Conservation (phyloP, 2,888 invertebrate genomes). For the Tromatobia lineatoria region DNA sequence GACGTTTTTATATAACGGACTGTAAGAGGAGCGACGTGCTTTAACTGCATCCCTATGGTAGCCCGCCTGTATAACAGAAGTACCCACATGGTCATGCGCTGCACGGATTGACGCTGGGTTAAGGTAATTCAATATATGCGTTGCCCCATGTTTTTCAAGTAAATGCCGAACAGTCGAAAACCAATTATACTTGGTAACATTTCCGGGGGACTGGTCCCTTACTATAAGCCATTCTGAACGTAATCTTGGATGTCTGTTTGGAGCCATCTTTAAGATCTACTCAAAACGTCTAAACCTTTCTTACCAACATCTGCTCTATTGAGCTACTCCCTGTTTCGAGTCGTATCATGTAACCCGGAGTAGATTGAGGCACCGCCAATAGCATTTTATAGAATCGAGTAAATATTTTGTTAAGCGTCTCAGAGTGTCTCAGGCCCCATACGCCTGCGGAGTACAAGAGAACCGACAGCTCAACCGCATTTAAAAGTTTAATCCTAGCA, state of each 20-base stretch:
- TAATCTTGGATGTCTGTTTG: constrained; percentile 5
- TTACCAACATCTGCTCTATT: background rate
- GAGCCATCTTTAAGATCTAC: constrained; percentile 24
- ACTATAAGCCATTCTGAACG: constrained; percentile 10
- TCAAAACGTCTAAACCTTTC: background rate
- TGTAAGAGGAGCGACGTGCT: background rate
- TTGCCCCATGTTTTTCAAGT: constrained; percentile 1
- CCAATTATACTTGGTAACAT: constrained; percentile 8
- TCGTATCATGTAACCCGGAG: too few relatives aligned
- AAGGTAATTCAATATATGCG: background rate
- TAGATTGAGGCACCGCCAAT: too few relatives aligned
- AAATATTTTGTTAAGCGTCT: background rate
- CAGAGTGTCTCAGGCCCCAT: background rate
- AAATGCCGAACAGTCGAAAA: constrained; percentile 4
- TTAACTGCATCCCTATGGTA: constrained; percentile 9
- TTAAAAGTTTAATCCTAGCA: too few relatives aligned
- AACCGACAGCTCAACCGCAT: too few relatives aligned
- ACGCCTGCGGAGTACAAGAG: too few relatives aligned
- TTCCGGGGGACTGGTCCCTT: background rate
- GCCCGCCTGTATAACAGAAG: background rate
- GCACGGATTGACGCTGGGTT: constrained; percentile 2
- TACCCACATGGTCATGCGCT: background rate
- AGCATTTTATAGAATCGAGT: background rate
- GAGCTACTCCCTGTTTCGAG: too few relatives aligned
- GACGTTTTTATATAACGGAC: background rate